These are phyloP conservation scores for Globodera rostochiensis DNA, from an alignment of 1,140 invertebrate genomes.

Conservation along the genomic window DNA sequence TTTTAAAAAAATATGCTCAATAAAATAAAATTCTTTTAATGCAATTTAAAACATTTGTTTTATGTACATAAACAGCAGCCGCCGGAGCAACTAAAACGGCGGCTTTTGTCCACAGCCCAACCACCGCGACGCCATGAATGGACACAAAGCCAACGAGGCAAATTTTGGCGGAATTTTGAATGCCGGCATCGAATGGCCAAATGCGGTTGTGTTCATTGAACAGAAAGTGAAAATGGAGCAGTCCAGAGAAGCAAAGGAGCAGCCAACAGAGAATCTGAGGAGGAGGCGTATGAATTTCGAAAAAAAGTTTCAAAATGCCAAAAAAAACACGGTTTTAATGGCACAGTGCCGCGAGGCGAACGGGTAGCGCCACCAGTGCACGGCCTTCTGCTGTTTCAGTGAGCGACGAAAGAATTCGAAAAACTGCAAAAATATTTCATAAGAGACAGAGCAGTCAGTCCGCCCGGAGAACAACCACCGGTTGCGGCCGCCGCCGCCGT, in stretches of 20 bases:
- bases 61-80: slow-evolving; percentile 10
- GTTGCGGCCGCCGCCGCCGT: too few relatives aligned
- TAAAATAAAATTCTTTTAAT: too few relatives aligned
- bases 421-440: neutral
- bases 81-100: slow-evolving; percentile 4
- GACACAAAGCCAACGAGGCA: slow-evolving; percentile 7
- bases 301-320: neutral
- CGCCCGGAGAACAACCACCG: too few relatives aligned
- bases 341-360: neutral
- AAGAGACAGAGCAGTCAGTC: too few relatives aligned
- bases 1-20: too few relatives aligned
- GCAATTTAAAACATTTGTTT: neutral
- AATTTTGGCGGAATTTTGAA: neutral
- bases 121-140: slow-evolving; percentile 8
- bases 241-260: neutral
- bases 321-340: neutral
- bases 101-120: neutral
- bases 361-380: slow-evolving; percentile 7
- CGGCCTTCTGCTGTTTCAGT: neutral
- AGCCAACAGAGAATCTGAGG: neutral
- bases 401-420: slow-evolving; percentile 1
- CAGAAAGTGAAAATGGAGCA: slow-evolving; percentile 4
- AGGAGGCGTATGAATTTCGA: neutral
- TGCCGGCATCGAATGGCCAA: slow-evolving; percentile 5
- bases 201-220: neutral